Percentiles rank a stretch among this genome's conserved stretches.
Evolutionary conservation across 2,113 vertebrate genomes (phyloP).

Genomic region (Pithys albifrons): DNA sequence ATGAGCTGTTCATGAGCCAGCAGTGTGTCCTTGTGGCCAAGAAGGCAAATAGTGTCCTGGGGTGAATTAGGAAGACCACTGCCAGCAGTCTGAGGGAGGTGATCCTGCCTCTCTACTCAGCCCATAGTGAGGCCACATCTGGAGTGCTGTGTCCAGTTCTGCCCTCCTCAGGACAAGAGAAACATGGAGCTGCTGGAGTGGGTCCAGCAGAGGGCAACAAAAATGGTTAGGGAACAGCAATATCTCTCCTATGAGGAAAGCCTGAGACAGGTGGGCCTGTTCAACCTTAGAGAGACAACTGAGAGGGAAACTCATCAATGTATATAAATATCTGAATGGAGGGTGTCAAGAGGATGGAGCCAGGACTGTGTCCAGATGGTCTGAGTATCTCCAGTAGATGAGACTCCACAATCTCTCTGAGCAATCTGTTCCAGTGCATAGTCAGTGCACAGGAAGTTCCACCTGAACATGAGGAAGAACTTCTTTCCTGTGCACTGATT

Average conservation of each 20-base stretch:
- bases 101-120: not conserved
- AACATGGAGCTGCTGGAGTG: accelerated
- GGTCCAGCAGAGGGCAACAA: not conserved
- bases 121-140: not conserved
- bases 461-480: not conserved
- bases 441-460: not conserved
- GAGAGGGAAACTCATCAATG: not conserved
- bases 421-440: no score
- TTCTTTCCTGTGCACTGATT: not conserved
- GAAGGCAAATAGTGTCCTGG: accelerated
- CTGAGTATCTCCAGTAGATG: no score
- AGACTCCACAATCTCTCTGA: no score
- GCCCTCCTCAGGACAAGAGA: not conserved
- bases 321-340: not conserved
- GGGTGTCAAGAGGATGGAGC: accelerated
- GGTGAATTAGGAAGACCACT: not conserved
- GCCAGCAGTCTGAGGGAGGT: not conserved
- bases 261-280: accelerated
- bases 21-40: not conserved
- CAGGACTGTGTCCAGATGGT: no score
- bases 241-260: not conserved
- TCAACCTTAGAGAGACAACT: not conserved
- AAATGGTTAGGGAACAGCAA: not conserved
- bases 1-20: not conserved
- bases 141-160: not conserved